phyloP scores from a whole-genome alignment of 64 coral and sea anemone species.

The Stichodactyla mertensii region DNA sequence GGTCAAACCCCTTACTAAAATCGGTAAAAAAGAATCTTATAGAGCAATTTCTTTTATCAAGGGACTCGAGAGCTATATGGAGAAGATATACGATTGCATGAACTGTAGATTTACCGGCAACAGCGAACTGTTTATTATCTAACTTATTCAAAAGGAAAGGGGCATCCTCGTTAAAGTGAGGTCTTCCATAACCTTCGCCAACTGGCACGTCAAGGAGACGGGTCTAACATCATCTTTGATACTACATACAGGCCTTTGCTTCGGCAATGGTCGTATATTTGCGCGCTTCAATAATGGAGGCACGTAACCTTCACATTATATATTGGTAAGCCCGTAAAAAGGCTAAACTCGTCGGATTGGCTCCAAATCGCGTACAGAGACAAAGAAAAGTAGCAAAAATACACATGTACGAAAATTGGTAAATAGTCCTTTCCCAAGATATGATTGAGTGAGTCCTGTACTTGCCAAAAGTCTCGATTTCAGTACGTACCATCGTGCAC shows the following conservation, averaged over 20 bases:
- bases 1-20: constrained; percentile 12
- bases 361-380: too few relatives aligned
- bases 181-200: not conserved
- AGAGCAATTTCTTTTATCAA: not conserved
- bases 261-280: not conserved
- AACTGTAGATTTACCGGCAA: not conserved
- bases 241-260: not conserved
- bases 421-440: too few relatives aligned
- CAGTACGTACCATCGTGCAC: too few relatives aligned
- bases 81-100: not conserved
- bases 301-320: not conserved
- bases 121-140: not conserved
- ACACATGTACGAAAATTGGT: too few relatives aligned
- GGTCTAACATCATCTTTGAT: constrained; percentile 9
- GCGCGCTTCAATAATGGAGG: not conserved
- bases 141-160: not conserved
- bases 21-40: constrained; percentile 14
- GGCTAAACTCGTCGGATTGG: too few relatives aligned
- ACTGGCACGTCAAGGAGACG: not conserved
- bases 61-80: not conserved
- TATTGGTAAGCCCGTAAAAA: too few relatives aligned
- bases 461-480: too few relatives aligned
- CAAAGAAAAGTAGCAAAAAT: too few relatives aligned
- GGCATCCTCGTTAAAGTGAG: not conserved
- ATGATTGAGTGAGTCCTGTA: too few relatives aligned